Evolutionary conservation across 2,888 invertebrate genomes (phyloP), one percentile per base, ranked within the genome.

Genomic region (Slavum lentiscoides): DNA sequence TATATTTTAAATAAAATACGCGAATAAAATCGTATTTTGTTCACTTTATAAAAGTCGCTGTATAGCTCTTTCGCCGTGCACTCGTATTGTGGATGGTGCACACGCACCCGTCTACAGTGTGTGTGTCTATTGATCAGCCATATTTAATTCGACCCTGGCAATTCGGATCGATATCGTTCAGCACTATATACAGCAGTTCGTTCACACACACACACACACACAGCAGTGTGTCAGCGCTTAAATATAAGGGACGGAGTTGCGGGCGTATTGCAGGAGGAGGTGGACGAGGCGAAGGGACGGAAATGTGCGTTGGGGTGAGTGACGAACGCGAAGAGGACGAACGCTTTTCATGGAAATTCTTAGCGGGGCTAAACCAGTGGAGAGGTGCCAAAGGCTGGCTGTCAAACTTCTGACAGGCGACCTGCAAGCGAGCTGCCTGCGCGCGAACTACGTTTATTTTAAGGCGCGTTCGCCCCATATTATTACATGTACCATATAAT

Each of bases 331-430:
- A 43, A 49, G 37, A 53, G 30, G 19, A 39, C 39, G 37, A 77
- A 17, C 21, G 62, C 62, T 80, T 70, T 80, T 70, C 69, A 64
- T 70, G 62, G 39, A 70, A 80, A 80, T 80, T 80, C 77, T 80
- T 70, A 70, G 30, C 30, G 23, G 53, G 39, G 39, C 61, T 55
- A 23, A 70, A 70, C 53, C 68, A 30, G 53, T 53, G 62, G 70
- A 70, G 64, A 80, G 70, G 62, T 64, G 70, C 77, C 61, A 70
- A 80, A 80, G 53, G 77, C 23, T 37, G 61, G 53, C 53, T 80
- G 70, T 80, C 77, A 80, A 70, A 80, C 70, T 70, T 80, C 70
- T 70, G 77, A 80, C 77, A 70, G 39, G 55, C 64, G 39, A 80
- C 64, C 70, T 64, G 53, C 58, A 30, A 43, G 43, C 74, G 8